Percentiles rank a stretch among this genome's conserved stretches.
phyloP scores from a whole-genome alignment of 2,113 vertebrate species.

The Agelaius tricolor region DNA sequence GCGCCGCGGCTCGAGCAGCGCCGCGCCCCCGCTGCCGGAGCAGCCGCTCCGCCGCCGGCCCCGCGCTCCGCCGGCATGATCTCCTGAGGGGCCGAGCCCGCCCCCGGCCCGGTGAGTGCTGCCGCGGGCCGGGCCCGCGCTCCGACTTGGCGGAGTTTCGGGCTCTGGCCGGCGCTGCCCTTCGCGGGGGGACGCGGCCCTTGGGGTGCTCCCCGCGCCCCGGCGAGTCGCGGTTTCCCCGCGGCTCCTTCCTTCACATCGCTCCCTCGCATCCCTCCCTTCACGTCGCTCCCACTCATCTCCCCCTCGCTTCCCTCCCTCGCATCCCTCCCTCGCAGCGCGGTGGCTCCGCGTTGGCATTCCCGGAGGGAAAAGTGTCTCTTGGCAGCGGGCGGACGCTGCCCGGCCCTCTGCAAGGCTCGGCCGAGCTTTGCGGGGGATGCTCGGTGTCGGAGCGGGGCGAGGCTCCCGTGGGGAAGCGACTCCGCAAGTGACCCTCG shows the following conservation, averaged over 20 bases:
- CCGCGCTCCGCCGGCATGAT: conserved; percentile 13
- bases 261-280: not conserved
- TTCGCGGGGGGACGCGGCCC: not conserved
- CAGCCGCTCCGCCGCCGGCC: not conserved
- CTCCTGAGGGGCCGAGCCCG: not conserved
- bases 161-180: not conserved
- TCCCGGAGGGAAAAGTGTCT: not conserved
- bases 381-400: not conserved
- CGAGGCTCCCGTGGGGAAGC: not conserved
- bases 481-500: not conserved
- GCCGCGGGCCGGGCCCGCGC: not conserved
- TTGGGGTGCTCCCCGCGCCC: not conserved
- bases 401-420: not conserved
- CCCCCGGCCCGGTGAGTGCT: not conserved
- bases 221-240: not conserved
- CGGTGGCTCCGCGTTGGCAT: not conserved
- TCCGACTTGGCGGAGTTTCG: conserved; percentile 12
- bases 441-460: not conserved
- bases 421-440: not conserved
- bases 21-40: not conserved
- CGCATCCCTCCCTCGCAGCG: not conserved
- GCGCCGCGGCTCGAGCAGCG: no score
- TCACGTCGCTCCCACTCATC: not conserved
- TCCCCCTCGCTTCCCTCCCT: not conserved
- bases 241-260: not conserved